phyloP scores from a whole-genome alignment of 2,888 invertebrate genomes.

The Rutpela maculata region DNA sequence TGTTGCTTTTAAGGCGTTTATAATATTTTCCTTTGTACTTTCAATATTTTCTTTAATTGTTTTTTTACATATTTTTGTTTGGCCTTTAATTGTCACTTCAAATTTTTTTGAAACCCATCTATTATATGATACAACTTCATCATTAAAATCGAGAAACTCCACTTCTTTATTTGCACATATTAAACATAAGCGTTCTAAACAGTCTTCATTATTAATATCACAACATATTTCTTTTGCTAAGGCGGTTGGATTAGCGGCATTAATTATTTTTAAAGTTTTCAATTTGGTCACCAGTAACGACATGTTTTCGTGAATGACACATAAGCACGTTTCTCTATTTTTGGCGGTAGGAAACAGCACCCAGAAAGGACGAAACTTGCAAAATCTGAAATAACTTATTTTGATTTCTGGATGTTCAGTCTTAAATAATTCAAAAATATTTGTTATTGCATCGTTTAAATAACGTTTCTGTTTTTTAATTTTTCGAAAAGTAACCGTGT shows the following conservation, averaged over 20 bases:
- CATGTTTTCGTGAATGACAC: slow-evolving; percentile 30
- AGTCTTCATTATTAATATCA: not conserved
- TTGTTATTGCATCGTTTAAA: slow-evolving; percentile 24
- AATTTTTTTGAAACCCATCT: not conserved
- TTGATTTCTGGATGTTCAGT: slow-evolving; percentile 28
- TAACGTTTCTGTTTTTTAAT: slow-evolving; percentile 29
- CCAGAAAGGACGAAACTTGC: slow-evolving; percentile 41
- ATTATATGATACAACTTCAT: not conserved
- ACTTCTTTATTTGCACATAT: not conserved
- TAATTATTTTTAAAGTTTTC: not conserved
- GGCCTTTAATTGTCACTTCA: not conserved
- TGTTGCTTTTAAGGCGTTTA: not conserved
- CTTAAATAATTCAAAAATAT: slow-evolving; percentile 10
- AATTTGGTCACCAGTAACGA: slow-evolving; percentile 25
- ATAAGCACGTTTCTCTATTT: slow-evolving; percentile 37
- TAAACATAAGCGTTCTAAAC: not conserved
- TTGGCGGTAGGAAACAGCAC: slow-evolving; percentile 27
- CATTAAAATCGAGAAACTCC: not conserved
- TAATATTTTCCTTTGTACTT: not conserved
- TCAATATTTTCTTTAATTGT: not conserved
- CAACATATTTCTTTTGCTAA: not conserved
- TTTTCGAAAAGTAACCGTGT: too few relatives aligned
- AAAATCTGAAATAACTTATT: slow-evolving; percentile 34
- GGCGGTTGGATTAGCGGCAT: not conserved
- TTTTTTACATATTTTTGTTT: not conserved